phyloP scores from a whole-genome alignment of 2,888 invertebrate species.

The Helicoverpa assulta region DNA sequence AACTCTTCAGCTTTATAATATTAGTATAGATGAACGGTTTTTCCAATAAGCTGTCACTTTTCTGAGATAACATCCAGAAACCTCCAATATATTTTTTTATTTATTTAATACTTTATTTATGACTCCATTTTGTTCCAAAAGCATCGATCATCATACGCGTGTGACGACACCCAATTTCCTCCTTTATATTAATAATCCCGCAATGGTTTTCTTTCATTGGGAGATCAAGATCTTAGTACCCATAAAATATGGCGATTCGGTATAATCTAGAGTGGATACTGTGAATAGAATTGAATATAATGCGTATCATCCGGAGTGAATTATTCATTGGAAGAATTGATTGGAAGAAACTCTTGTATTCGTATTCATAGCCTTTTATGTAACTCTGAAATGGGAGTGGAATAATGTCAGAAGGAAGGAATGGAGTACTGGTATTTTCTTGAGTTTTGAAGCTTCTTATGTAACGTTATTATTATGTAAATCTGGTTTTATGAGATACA shows the following conservation, averaged over 20 bases:
- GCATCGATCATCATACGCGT: conserved; percentile 34
- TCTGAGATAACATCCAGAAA: too few relatives aligned
- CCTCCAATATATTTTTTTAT: too few relatives aligned
- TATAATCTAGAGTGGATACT: conserved; percentile 49
- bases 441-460: background rate
- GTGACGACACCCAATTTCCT: conserved; percentile 37
- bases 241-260: conserved; percentile 50
- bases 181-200: conserved; percentile 45
- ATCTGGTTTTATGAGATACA: too few relatives aligned
- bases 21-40: too few relatives aligned
- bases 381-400: conserved; percentile 40
- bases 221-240: conserved; percentile 50
- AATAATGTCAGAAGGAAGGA: conserved; percentile 2
- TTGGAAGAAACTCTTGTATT: conserved; percentile 44
- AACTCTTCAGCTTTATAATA: too few relatives aligned
- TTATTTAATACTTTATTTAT: too few relatives aligned
- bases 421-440: conserved; percentile 8
- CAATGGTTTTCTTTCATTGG: conserved; percentile 47
- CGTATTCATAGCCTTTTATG: conserved; percentile 59
- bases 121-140: background rate
- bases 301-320: conserved; percentile 51
- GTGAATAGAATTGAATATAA: conserved; percentile 57
- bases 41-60: too few relatives aligned
- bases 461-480: background rate
- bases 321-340: conserved; percentile 59